A percentile compares a stretch with the other conserved stretches of the same genome.
Conservation (phyloP, 2,888 invertebrate genomes). For the Punctoribates punctum region DNA sequence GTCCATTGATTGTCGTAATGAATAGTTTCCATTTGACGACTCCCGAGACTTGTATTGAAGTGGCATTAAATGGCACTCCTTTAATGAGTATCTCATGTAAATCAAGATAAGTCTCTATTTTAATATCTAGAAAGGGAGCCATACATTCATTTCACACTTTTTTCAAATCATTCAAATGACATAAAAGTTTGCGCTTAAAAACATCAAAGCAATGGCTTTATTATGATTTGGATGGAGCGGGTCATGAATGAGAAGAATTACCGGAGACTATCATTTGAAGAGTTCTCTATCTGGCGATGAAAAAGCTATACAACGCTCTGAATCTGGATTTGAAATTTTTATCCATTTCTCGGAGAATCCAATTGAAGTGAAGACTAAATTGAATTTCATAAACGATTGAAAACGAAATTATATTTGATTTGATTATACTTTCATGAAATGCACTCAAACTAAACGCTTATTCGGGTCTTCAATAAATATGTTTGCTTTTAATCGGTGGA, state of each 20-base stretch:
- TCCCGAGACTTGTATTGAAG: not conserved
- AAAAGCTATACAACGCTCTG: not conserved
- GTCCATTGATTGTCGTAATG: constrained; percentile 23
- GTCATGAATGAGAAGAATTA: constrained; percentile 15
- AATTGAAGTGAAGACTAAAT: not conserved
- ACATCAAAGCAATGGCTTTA: not conserved
- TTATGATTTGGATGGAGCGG: constrained; percentile 14
- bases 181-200: constrained; percentile 11
- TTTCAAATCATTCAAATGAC: constrained; percentile 2
- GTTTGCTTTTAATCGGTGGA: constrained; percentile 20
- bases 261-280: constrained; percentile 9
- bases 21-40: constrained; percentile 33
- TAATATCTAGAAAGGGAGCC: constrained; percentile 28
- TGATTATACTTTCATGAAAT: constrained; percentile 28
- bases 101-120: constrained; percentile 27
- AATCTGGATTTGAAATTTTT: not conserved
- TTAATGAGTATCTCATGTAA: constrained; percentile 34
- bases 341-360: not conserved
- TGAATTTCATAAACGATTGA: constrained; percentile 16
- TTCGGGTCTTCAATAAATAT: not conserved
- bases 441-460: constrained; percentile 15
- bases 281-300: not conserved
- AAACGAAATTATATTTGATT: not conserved
- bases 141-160: constrained; percentile 11
- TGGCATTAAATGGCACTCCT: constrained; percentile 18